Base-by-base conservation (phyloP, 2,888 invertebrate species). In the Thumatha senex region DNA sequence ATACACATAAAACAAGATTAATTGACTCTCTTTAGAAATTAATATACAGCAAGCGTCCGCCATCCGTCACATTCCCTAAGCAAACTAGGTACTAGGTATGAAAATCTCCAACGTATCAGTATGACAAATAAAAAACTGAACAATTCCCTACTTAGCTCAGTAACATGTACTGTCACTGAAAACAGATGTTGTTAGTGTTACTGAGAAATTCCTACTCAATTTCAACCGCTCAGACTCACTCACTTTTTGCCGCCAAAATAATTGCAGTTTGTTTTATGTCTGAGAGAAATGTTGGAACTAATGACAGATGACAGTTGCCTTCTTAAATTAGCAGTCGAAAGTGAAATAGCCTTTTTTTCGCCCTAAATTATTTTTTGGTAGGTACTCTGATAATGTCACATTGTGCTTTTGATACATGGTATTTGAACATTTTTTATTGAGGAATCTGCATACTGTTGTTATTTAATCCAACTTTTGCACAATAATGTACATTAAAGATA, bases 221-320 rank as follows among this genome's bases (percentile, higher is more conserved):
- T 55, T 53, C 53, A 57, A 52, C 49, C 44, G 31, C 50, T 56
- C 18, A 24, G 31, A 10, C 5, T 11, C 11, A 31, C 46, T 47
- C 41, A 56, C 54, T 46, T 40, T 49, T 52, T 48, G 41, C 41
- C 39, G 48, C 48, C 48, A 24, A 56, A 58, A 50, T 52, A 53
- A 40, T 40, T 40, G 48, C 50, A 51, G 47, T 62, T 65, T 8
- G 60, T 65, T 65, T 65, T 63, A 61, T 61, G 65, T 63, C 65
- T 65, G 65, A 61, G 44, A 54, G 48, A 63, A 54, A 63, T 65
- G 61, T 58, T 53, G 44, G 44, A 47, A 51, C 59, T 54, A 53
- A 56, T 55, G 66, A 67, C 66, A 62, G 52, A 57, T 64, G 59
- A 44, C 66, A 57, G 52, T 46, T 60, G 40, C 52, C 47, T 57